Base-by-base conservation (phyloP, 2,888 invertebrate species). In the Pheosia tremula region DNA sequence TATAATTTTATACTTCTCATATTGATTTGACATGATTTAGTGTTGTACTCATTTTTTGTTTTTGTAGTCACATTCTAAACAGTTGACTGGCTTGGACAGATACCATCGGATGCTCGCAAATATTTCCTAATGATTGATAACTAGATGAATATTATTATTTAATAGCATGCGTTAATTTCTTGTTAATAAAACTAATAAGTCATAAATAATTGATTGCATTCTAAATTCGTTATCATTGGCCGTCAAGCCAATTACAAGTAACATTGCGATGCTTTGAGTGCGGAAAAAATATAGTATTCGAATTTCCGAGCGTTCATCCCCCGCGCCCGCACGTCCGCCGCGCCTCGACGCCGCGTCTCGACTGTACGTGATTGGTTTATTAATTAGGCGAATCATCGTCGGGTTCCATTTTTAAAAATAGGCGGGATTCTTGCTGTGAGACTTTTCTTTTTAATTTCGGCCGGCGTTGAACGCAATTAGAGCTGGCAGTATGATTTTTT, bases 291-390 rank as follows among this genome's bases (percentile, higher is more conserved):
- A 90, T 91, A 89, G 84, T 89, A 91, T 91, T 89, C 92, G 93
- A 92, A 92, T 92, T 87, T 93, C 90, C 86, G 82, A 90, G 80
- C 91, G 87, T 89, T 91, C 93, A 92, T 90, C 91, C 92, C 91
- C 91, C 90, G 88, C 88, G 87, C 90, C 91, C 92, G 91, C 93
- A 88, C 93, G 91, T 89, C 91, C 91, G 90, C 88, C 92, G 92
- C 92, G 85, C 92, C 89, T 89, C 90, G 88, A 84, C 87, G 91
- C 91, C 93, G 93, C 91, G 92, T 91, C 93, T 89, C 91, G 90
- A 89, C 87, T 90, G 92, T 91, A 93, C 93, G 93, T 93, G 93
- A 93, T 93, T 93, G 93, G 93, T 91, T 93, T 93, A 93, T 93
- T 93, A 93, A 93, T 93, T 93, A 93, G 91, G 90, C 92, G 93